These are phyloP conservation scores for Chaetura pelagica DNA, from an alignment of 2,113 vertebrate genomes.

Conservation along the genomic window DNA sequence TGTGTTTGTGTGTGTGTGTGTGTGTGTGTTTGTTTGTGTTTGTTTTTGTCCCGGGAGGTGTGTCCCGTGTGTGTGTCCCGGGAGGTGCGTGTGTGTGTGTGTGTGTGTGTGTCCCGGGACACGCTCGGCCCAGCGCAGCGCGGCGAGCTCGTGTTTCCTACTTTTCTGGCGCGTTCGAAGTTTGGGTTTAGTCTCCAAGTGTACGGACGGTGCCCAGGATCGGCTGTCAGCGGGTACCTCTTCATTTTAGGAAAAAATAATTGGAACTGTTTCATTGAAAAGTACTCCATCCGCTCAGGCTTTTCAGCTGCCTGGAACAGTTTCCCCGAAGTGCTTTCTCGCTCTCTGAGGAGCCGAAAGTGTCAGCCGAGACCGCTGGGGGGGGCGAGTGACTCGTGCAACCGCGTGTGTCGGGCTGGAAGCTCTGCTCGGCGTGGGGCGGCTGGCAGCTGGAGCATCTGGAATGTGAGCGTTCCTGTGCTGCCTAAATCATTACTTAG, in stretches of 20 bases:
- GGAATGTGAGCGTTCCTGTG: too few relatives aligned
- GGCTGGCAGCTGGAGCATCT: too few relatives aligned
- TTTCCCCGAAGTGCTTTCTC: neutral
- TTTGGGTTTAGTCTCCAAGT: neutral
- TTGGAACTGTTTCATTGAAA: neutral
- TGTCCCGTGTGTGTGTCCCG: too few relatives aligned
- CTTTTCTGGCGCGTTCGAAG: neutral
- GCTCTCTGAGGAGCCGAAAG: neutral
- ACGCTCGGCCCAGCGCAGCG: neutral
- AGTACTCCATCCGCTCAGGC: neutral
- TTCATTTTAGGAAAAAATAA: neutral
- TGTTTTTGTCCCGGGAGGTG: too few relatives aligned
- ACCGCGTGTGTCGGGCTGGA: too few relatives aligned
- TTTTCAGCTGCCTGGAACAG: neutral
- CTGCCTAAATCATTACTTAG: neutral
- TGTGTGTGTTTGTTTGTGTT: too few relatives aligned
- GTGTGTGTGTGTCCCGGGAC: neutral
- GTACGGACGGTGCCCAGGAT: neutral
- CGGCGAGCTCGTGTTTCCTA: accelerated
- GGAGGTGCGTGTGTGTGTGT: too few relatives aligned
- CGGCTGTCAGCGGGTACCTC: neutral
- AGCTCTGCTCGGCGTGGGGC: too few relatives aligned
- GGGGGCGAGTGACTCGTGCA: neutral
- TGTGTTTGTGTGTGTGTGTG: too few relatives aligned
- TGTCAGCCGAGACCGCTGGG: neutral